Conservation (phyloP, 2,888 invertebrate genomes). For the Rosalia funebris region DNA sequence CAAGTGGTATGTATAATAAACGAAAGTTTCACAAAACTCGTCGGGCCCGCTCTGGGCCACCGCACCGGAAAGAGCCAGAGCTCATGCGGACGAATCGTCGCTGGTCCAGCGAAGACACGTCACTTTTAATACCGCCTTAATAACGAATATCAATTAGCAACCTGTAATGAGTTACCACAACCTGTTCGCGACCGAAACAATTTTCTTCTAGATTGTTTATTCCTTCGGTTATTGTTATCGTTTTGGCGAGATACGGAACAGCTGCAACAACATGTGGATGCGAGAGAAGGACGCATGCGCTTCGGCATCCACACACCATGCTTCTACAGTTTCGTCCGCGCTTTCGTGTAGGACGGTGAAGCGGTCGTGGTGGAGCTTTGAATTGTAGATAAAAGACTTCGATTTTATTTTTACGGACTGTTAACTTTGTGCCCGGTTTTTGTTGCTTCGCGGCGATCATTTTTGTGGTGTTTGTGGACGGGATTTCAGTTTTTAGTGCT, state of each 20-base stretch:
- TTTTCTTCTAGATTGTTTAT: neutral
- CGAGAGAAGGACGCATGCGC: constrained; percentile 33
- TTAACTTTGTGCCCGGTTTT: constrained; percentile 32
- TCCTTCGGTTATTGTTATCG: constrained; percentile 21
- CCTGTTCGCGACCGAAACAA: neutral
- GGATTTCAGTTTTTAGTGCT: constrained; percentile 30
- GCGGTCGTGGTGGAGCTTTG: constrained; percentile 5
- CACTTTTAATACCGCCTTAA: constrained; percentile 1
- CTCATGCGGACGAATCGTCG: too few relatives aligned
- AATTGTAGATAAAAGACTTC: constrained; percentile 4
- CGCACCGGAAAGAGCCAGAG: too few relatives aligned
- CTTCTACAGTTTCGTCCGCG: constrained; percentile 50
- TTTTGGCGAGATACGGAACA: constrained; percentile 37
- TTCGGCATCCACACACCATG: constrained; percentile 30
- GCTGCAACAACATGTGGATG: constrained; percentile 48
- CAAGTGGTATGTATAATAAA: too few relatives aligned
- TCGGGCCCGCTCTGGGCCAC: too few relatives aligned
- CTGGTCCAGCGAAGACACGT: neutral
- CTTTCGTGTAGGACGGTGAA: constrained; percentile 30
- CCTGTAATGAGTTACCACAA: constrained; percentile 4
- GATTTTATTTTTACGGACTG: constrained; percentile 21
- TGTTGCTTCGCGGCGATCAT: constrained; percentile 24
- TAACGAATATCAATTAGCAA: constrained; percentile 13
- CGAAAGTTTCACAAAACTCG: too few relatives aligned
- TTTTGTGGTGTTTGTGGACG: constrained; percentile 33